Evolutionary conservation across 2,888 invertebrate species (phyloP).

Genomic region (Ormyrus thymus): DNA sequence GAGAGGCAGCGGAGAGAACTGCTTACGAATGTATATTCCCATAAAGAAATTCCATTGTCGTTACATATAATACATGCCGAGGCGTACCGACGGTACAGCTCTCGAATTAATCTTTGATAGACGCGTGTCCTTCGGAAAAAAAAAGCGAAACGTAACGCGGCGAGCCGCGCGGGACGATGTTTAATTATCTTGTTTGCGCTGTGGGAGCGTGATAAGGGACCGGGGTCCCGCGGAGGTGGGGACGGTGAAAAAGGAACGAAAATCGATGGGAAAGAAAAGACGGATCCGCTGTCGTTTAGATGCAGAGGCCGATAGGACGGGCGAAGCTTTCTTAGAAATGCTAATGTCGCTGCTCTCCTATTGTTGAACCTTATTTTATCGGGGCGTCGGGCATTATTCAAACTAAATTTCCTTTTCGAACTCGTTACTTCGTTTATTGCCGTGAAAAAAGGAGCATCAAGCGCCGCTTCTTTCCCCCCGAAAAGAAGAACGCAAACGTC

Average conservation of each 20-base stretch:
- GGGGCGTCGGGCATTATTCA: too few species aligned
- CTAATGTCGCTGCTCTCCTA: too few species aligned
- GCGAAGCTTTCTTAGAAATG: background rate
- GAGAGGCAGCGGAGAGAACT: conserved; percentile 15
- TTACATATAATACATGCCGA: background rate
- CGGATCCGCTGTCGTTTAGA: conserved; percentile 25
- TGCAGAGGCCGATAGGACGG: conserved; percentile 15
- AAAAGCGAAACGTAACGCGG: background rate
- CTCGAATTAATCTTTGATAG: conserved; percentile 19
- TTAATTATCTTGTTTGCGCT: conserved; percentile 29
- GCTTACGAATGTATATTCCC: conserved; percentile 23
- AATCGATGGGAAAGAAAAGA: background rate
- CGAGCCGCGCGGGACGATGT: background rate
- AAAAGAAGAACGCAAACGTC: too few species aligned
- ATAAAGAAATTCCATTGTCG: conserved; percentile 43
- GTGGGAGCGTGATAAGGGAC: conserved; percentile 11
- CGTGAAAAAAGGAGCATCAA: too few species aligned
- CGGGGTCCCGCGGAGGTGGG: background rate
- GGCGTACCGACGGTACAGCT: background rate
- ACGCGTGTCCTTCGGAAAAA: background rate
- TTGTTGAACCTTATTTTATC: too few species aligned
- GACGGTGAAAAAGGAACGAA: background rate
- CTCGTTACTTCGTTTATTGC: too few species aligned
- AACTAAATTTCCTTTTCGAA: too few species aligned
- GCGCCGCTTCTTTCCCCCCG: too few species aligned